Evolutionary conservation across 2,113 vertebrate genomes (phyloP).

Genomic region (Megaleporinus macrocephalus): DNA sequence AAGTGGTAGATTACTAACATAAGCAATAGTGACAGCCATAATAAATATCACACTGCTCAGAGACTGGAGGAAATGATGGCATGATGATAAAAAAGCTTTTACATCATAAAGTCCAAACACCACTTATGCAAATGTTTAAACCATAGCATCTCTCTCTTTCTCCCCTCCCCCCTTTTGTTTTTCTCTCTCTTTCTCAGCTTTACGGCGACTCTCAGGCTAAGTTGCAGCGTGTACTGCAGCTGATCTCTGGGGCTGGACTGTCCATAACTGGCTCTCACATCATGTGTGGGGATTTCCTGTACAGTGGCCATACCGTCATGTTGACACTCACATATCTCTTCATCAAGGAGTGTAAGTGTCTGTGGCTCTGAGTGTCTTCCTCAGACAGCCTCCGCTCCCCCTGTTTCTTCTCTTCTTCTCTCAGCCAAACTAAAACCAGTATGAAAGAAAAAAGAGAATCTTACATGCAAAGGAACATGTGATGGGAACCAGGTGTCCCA

Average conservation of each 20-base stretch:
- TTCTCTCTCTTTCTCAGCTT: conserved; percentile 75
- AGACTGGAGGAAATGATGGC: not conserved
- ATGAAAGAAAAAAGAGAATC: not conserved
- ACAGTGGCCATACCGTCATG: conserved; percentile 95
- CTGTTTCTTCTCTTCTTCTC: too few relatives aligned
- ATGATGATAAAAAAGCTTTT: not conserved
- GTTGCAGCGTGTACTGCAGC: conserved; percentile 86
- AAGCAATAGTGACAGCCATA: not conserved
- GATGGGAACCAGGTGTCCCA: too few relatives aligned
- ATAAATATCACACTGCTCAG: too few relatives aligned
- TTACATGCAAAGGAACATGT: too few relatives aligned
- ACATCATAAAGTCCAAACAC: not conserved
- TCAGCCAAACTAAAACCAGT: too few relatives aligned
- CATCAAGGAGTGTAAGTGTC: conserved; percentile 96
- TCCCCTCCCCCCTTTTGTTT: not conserved
- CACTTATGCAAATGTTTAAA: not conserved
- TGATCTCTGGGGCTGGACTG: conserved; percentile 93
- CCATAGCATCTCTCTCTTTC: not conserved
- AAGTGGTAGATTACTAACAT: not conserved
- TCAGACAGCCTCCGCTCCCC: not conserved
- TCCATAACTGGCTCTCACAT: conserved; percentile 95
- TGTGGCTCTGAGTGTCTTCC: not conserved
- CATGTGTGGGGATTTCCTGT: conserved; percentile 95
- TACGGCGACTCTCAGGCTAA: conserved; percentile 93
- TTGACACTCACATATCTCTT: conserved; percentile 95